Evolutionary conservation across 2,797 vertebrate genomes (phyloP).

Genomic region (Decapterus maruadsi): DNA sequence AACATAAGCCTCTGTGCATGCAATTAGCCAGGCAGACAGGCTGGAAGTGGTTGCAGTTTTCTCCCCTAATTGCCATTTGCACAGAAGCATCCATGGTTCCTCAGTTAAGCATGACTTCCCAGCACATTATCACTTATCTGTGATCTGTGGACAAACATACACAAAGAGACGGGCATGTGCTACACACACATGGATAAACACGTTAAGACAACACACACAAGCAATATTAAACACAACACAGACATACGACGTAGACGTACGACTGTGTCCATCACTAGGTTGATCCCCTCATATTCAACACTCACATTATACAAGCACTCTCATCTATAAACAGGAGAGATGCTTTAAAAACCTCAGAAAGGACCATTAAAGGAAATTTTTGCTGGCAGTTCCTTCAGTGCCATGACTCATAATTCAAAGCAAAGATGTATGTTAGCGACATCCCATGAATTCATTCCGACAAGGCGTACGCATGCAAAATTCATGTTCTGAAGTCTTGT

Average conservation of each 20-base stretch:
- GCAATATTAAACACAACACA: background rate
- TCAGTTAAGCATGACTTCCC: constrained; percentile 60
- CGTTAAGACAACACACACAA: background rate
- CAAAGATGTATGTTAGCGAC: constrained; percentile 7
- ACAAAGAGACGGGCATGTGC: constrained; percentile 16
- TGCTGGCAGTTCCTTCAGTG: constrained; percentile 18
- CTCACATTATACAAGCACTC: constrained; percentile 12
- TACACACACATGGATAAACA: background rate
- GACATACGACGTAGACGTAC: background rate
- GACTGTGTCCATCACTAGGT: background rate
- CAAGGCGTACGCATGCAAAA: background rate
- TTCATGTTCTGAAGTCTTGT: background rate
- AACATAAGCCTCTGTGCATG: constrained; percentile 68
- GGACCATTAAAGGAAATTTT: constrained; percentile 46
- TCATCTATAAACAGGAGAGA: constrained; percentile 36
- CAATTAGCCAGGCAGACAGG: constrained; percentile 74
- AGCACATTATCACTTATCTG: constrained; percentile 43
- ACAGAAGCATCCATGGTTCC: constrained; percentile 48
- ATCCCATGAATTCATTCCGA: background rate
- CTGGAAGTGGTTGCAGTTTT: constrained; percentile 75
- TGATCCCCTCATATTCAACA: constrained; percentile 4
- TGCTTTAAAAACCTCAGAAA: constrained; percentile 35
- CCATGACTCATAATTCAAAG: constrained; percentile 30
- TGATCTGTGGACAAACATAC: constrained; percentile 24
- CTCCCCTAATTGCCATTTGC: constrained; percentile 74